A percentile compares a stretch with the other conserved stretches of the same genome.
Conservation (phyloP, 2,113 vertebrate genomes). For the Gallinago jamesoni region DNA sequence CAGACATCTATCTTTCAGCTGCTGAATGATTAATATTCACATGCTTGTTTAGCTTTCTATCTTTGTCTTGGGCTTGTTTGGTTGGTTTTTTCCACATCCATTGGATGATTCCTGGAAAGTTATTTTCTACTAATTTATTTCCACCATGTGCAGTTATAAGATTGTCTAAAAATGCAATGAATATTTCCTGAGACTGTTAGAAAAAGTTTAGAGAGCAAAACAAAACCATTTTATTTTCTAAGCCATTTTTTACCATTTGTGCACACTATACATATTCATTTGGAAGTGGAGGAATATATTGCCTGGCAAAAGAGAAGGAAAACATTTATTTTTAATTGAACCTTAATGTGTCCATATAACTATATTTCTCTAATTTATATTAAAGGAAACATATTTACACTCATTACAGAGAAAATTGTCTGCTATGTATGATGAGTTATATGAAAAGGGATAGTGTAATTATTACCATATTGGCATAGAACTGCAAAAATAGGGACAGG, state of each 20-base stretch:
- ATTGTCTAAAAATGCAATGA: not conserved
- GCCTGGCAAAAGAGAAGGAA: not conserved
- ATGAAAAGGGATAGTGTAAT: not conserved
- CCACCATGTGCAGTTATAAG: not conserved
- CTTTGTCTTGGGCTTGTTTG: not conserved
- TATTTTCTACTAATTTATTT: slow-evolving; percentile 24
- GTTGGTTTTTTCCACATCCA: not conserved
- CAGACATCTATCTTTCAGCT: not conserved
- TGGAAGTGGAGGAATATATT: not conserved
- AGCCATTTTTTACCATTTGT: not conserved
- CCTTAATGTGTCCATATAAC: not conserved
- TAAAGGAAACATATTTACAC: not conserved
- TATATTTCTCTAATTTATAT: not conserved
- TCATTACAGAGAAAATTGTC: not conserved
- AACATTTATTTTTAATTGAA: not conserved
- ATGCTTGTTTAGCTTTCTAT: not conserved
- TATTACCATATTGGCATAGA: not conserved
- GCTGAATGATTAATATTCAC: slow-evolving; percentile 6
- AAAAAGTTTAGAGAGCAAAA: not conserved
- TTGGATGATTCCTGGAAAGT: not conserved
- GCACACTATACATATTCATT: not conserved
- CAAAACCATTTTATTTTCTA: not conserved
- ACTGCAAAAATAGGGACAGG: not conserved
- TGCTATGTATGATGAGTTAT: not conserved
- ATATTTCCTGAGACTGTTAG: not conserved